A percentile compares a stretch with the other conserved stretches of the same genome.
These are phyloP conservation scores for Menidia beryllina DNA, from an alignment of 2,113 vertebrate genomes.

Conservation along the genomic window DNA sequence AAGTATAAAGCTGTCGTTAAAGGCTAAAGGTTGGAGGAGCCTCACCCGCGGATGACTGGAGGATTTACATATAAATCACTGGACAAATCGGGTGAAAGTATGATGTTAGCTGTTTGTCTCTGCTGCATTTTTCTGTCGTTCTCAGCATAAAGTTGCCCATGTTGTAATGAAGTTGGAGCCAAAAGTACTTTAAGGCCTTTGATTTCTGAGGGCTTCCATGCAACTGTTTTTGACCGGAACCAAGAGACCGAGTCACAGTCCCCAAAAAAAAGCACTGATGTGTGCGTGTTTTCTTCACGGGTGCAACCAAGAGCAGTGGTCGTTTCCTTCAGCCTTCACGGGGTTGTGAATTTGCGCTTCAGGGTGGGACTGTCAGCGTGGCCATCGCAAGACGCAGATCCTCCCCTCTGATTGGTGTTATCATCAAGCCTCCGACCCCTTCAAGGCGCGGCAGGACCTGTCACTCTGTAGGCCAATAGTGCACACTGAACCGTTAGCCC, in stretches of 20 bases:
- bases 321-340: background rate
- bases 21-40: too few species aligned
- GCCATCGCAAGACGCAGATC: background rate
- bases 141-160: background rate
- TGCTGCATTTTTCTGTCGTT: background rate
- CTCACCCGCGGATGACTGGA: too few species aligned
- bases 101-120: background rate
- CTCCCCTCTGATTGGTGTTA: constrained; percentile 4
- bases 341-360: constrained; percentile 5
- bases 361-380: constrained; percentile 6
- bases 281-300: background rate
- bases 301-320: background rate
- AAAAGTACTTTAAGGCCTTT: too few species aligned
- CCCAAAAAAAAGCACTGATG: background rate
- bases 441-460: background rate
- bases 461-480: background rate
- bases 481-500: constrained; percentile 10
- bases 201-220: too few species aligned
- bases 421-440: background rate
- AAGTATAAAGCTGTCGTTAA: too few species aligned
- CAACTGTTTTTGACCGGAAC: background rate
- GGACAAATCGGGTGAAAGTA: background rate
- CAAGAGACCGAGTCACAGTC: background rate
- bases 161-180: too few species aligned
- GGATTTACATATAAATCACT: background rate